Base-by-base conservation (phyloP, 1,140 invertebrate genomes). In the Pseudomyrmex sp. region DNA sequence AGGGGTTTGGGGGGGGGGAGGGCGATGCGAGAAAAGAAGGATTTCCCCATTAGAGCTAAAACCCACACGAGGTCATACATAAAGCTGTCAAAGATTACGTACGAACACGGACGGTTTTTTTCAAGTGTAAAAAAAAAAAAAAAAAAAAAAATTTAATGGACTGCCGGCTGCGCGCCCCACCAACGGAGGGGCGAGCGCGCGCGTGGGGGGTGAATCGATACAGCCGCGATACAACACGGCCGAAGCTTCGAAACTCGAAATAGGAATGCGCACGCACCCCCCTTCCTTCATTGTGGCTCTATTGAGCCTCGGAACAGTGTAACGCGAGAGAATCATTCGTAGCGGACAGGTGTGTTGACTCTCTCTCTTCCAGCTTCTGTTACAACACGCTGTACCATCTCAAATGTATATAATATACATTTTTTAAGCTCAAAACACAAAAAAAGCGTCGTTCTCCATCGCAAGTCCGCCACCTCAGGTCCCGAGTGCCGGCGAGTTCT, bases 171-270 rank as follows among this genome's bases (percentile, higher is more conserved):
- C 61, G 15, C 48, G 59, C 66, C 91, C 90, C 91, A 91, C 91
- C 86, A 88, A 88, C 56, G 77, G 69, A 75, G 62, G 69, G 68
- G 68, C 84, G 66, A 84, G 54, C 70, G 54, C 72, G 62, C 50
- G 84, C 35, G 91, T 86, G 91, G 93, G 93, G 93, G 91, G 70
- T 90, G 92, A 94, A 94, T 94, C 93, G 93, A 94, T 94, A 94
- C 92, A 93, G 93, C 93, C 90, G 82, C 93, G 93, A 94, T 93
- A 94, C 93, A 94, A 91, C 92, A 83, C 35, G 35, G 91, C 85
- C 88, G 87, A 94, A 93, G 93, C 93, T 92, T 93, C 91, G 92
- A 93, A 94, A 93, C 93, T 93, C 93, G 92, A 93, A 93, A 92
- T 90, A 92, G 89, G 85, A 90, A 85, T 92, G 93, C 91, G 91